Percentiles rank a stretch among this genome's conserved stretches.
phyloP scores from a whole-genome alignment of 2,113 vertebrate species.

The Butorides virescens region DNA sequence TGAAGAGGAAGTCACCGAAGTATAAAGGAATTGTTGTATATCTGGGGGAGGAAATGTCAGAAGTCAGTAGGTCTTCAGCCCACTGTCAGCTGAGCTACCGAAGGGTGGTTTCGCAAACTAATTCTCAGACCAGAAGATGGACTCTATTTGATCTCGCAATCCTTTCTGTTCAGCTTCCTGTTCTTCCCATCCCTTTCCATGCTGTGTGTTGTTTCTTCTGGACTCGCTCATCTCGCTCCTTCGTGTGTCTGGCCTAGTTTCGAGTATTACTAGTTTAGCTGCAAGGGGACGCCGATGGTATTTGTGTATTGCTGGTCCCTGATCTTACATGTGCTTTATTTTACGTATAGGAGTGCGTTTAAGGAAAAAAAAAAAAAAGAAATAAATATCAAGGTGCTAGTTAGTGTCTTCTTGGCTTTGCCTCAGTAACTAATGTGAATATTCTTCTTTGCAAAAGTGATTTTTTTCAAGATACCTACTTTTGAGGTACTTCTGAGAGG shows the following conservation, averaged over 20 bases:
- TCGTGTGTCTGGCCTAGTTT: slow-evolving; percentile 25
- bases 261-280: slow-evolving; percentile 44
- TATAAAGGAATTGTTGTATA: neutral
- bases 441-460: slow-evolving; percentile 41
- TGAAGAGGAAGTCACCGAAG: neutral
- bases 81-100: neutral
- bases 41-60: neutral
- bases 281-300: neutral
- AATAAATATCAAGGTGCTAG: slow-evolving; percentile 53
- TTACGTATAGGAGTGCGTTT: slow-evolving; percentile 42
- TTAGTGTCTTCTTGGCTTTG: slow-evolving; percentile 63
- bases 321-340: slow-evolving; percentile 40
- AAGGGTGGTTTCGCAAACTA: neutral
- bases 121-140: slow-evolving; percentile 46
- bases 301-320: slow-evolving; percentile 54
- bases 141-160: slow-evolving; percentile 4
- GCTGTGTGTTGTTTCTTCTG: slow-evolving; percentile 11
- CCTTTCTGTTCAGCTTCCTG: slow-evolving; percentile 51
- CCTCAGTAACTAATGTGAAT: slow-evolving; percentile 63
- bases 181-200: slow-evolving; percentile 2
- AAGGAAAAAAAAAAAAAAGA: neutral
- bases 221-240: slow-evolving; percentile 5
- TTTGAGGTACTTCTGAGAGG: slow-evolving; percentile 65
- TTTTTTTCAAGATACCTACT: slow-evolving; percentile 54
- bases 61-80: slow-evolving; percentile 34